Percentiles rank a stretch among this genome's conserved stretches.
Conservation (phyloP, 2,797 vertebrate species). For the Petrocephalus schoutedeni region DNA sequence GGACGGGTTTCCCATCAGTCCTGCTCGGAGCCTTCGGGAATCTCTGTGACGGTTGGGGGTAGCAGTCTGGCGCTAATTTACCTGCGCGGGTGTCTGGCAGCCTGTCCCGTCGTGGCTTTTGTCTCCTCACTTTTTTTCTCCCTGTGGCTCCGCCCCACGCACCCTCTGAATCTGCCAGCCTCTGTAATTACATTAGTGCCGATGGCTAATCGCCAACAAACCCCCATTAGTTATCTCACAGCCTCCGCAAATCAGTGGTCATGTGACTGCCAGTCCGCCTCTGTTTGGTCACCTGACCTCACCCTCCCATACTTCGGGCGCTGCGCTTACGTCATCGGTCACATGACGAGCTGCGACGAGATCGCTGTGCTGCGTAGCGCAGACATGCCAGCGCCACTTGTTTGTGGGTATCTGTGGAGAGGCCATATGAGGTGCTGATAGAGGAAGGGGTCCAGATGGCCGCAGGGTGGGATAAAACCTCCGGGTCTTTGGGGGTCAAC, state of each 20-base stretch:
- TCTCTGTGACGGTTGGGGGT: neutral
- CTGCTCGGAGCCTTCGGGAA: neutral
- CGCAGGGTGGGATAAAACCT: neutral
- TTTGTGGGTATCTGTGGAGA: neutral
- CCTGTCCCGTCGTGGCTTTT: neutral
- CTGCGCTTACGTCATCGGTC: neutral
- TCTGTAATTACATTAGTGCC: conserved; percentile 28
- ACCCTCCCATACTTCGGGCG: neutral
- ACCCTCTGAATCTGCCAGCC: neutral
- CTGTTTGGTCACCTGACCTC: neutral
- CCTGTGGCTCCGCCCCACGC: neutral
- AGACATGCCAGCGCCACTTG: neutral
- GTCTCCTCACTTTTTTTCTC: neutral
- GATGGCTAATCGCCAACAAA: conserved; percentile 38
- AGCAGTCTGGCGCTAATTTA: neutral
- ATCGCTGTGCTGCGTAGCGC: neutral
- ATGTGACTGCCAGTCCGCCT: neutral
- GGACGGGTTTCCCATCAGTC: neutral
- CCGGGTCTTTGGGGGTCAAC: neutral
- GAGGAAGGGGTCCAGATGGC: neutral
- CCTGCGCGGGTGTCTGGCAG: neutral
- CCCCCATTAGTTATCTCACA: conserved; percentile 22
- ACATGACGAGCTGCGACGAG: neutral
- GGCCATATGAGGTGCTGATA: neutral
- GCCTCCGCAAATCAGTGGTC: neutral